Percentiles rank a stretch among this genome's conserved stretches.
Conservation (phyloP, 2,113 vertebrate genomes). For the Lanius collurio region DNA sequence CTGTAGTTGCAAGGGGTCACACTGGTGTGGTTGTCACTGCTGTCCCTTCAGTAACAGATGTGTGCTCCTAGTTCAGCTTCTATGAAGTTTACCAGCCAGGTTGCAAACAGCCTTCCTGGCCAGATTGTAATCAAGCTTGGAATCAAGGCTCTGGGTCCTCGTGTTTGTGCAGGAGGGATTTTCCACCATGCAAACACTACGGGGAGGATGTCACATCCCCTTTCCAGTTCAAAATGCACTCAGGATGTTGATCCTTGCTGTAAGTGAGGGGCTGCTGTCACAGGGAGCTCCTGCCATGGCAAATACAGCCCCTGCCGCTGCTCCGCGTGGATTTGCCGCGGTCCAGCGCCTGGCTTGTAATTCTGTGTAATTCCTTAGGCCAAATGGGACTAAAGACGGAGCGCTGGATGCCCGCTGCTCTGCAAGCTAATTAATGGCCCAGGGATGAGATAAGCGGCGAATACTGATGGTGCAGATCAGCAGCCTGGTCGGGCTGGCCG, state of each 20-base stretch:
- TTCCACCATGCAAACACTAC: rapidly evolving
- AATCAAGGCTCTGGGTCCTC: neutral
- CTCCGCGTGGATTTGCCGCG: rapidly evolving
- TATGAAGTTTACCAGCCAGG: neutral
- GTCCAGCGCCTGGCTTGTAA: neutral
- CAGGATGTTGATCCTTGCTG: rapidly evolving
- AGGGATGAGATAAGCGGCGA: neutral
- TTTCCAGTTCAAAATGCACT: rapidly evolving
- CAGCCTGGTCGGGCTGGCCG: neutral
- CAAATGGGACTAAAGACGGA: neutral
- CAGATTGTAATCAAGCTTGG: neutral
- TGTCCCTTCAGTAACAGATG: neutral
- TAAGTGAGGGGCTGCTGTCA: neutral
- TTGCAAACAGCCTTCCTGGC: neutral
- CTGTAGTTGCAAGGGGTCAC: neutral
- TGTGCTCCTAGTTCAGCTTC: neutral
- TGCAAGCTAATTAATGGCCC: neutral
- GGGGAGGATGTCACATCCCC: neutral
- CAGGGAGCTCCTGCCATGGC: neutral
- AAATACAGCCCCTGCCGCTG: rapidly evolving
- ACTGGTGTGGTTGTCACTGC: neutral
- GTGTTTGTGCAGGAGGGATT: neutral
- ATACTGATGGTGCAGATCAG: neutral
- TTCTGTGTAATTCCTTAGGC: neutral
- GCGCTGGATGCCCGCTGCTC: neutral